Percentiles rank a stretch among this genome's conserved stretches.
phyloP scores from a whole-genome alignment of 2,797 vertebrate species.

The Pangasius mekongensis region DNA sequence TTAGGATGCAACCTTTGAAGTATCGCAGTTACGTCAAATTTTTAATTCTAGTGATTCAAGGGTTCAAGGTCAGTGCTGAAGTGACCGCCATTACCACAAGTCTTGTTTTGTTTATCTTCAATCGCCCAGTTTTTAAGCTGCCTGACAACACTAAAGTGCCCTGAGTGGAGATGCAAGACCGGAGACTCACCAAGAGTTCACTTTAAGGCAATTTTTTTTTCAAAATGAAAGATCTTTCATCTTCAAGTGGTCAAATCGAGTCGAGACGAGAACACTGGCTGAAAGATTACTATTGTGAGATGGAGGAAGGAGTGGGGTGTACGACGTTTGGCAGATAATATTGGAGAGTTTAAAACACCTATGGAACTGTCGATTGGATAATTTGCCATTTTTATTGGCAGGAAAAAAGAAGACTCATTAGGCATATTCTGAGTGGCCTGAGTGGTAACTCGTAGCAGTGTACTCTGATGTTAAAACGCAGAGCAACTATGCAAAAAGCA shows the following conservation, averaged over 20 bases:
- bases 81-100: constrained; percentile 44
- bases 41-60: constrained; percentile 62
- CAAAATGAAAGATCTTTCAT: background rate
- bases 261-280: too few relatives aligned
- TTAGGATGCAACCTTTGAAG: constrained; percentile 69
- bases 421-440: background rate
- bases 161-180: background rate
- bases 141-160: background rate
- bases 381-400: background rate
- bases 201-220: background rate
- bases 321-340: too few relatives aligned
- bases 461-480: background rate
- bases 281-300: too few relatives aligned
- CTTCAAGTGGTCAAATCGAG: too few relatives aligned
- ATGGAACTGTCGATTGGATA: too few relatives aligned
- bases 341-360: too few relatives aligned
- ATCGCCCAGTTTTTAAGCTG: background rate
- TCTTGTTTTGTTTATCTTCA: constrained; percentile 43
- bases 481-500: background rate
- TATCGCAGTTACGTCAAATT: constrained; percentile 59
- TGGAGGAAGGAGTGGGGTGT: background rate
- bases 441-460: background rate
- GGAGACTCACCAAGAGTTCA: background rate
- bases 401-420: background rate
- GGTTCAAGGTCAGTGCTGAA: constrained; percentile 39